Evolutionary conservation across 1,140 invertebrate species (phyloP), one percentile per base, ranked within the genome.

Genomic region (Ceratina japonica): DNA sequence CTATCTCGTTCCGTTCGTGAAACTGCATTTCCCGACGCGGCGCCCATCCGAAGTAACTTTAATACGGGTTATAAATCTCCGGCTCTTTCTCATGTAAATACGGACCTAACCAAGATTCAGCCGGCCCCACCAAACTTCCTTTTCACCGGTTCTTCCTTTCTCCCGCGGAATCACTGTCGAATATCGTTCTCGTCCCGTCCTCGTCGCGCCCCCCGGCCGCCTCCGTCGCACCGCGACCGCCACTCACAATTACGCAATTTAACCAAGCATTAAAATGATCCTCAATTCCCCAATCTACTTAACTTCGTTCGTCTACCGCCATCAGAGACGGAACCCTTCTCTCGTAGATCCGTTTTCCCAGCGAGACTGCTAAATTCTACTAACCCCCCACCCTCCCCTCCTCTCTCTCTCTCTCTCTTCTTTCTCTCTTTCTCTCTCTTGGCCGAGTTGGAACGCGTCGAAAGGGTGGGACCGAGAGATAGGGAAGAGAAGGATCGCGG

Each of bases 251-350:
- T 89, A 90, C 84, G 80, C 81, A 89, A 89, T 90, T 89, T 87
- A 90, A 88, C 87, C 82, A 87, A 83, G 87, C 85, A 90, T 89
- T 89, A 90, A 89, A 89, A 87, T 88, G 83, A 88, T 89, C 84
- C 85, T 86, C 82, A 89, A 89, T 89, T 88, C 82, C 86, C 79
- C 82, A 82, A 89, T 89, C 86, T 89, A 88, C 87, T 89, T 87
- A 88, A 89, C 83, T 87, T 66, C 66, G 75, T 84, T 80, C 76
- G 69, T 76, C 84, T 75, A 79, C 71, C 72, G 73, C 72, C 73
- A 85, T 84, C 37, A 44, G 74, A 80, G 69, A 58, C 68, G 70
- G 20, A 77, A 74, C 73, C 68, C 70, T 65, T 59, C 69, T 72
- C 70, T 72, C 70, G 75, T 59, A 71, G 59, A 75, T 78, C 74